Base-by-base conservation (phyloP, 2,888 invertebrate genomes). In the Baccha elongata region DNA sequence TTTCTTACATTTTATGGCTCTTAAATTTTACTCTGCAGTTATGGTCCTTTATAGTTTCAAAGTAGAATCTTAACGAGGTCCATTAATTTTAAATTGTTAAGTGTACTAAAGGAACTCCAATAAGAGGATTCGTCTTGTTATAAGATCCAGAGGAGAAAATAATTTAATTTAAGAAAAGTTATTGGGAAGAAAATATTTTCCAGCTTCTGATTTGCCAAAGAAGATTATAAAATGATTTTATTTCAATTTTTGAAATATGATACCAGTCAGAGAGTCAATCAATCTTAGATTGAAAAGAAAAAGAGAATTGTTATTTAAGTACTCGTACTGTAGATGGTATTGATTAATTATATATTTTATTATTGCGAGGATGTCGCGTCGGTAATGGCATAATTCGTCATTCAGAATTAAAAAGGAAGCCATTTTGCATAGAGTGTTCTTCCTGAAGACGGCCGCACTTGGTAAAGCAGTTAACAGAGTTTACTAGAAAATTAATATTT, bases 131-230 rank as follows among this genome's bases (percentile, higher is more conserved):
- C 37, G 2, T 40, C 40, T 15, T 40, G 15, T 15, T 40, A 10
- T 42, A 19, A 42, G 42, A 11, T 23, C 15, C 17, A 46, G 21
- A 46, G 44, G 19, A 19, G n/a, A n/a, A 46, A 6, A 23, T 46
- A 46, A 46, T 46, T 46, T 7, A 46, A 46, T 46, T 23, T 46
- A 46, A 46, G 8, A n/a, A 46, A 46, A n/a, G 13, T 46, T 13
- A n/a, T 6, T 7, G 0, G 7, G 1, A n/a, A 3, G 23, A 23
- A 23, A 10, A 23, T 7, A 3, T 21, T 19, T 44, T 46, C 17
- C n/a, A n/a, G n/a, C n/a, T n/a, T n/a, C n/a, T n/a, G n/a, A n/a
- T n/a, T n/a, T 42, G 15, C 21, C n/a, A 26, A 50, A 50, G 29
- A 50, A 15, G 50, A 50, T 50, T 50, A 29, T 15, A 10, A 15